These are phyloP conservation scores for Wiebesia pumilae DNA, from an alignment of 1,140 invertebrate genomes.

Conservation along the genomic window DNA sequence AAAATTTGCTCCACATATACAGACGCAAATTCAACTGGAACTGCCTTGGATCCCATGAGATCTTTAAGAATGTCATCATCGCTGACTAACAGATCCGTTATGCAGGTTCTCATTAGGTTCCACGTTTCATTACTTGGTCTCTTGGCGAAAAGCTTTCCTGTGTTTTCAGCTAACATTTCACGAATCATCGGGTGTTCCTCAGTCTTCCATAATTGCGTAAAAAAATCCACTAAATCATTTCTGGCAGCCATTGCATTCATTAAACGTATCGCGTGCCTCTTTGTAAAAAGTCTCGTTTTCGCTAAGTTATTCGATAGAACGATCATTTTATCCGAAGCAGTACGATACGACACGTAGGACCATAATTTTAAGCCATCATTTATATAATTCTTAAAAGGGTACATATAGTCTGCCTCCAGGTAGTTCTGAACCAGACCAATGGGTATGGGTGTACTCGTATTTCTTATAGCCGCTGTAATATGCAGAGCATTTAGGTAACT, in stretches of 20 bases:
- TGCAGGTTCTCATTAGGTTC: slow-evolving; percentile 52
- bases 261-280: slow-evolving; percentile 63
- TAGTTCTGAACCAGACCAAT: slow-evolving; percentile 34
- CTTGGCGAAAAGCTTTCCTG: slow-evolving; percentile 50
- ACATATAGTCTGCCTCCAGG: slow-evolving; percentile 25
- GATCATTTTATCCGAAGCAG: slow-evolving; percentile 22
- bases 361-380: slow-evolving; percentile 47
- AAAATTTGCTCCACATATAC: slow-evolving; percentile 53
- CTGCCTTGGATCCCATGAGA: slow-evolving; percentile 1
- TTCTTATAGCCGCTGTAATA: slow-evolving; percentile 26
- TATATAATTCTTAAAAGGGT: slow-evolving; percentile 43
- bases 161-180: slow-evolving; percentile 53
- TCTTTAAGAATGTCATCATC: slow-evolving; percentile 50
- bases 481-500: slow-evolving; percentile 18
- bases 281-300: slow-evolving; percentile 55
- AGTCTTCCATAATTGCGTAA: slow-evolving; percentile 49
- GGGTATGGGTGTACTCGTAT: slow-evolving; percentile 3
- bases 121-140: slow-evolving; percentile 54
- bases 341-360: slow-evolving; percentile 55
- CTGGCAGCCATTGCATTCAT: slow-evolving; percentile 52
- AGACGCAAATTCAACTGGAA: slow-evolving; percentile 58
- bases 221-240: slow-evolving; percentile 48
- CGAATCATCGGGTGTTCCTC: slow-evolving; percentile 62
- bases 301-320: slow-evolving; percentile 53
- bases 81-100: slow-evolving; percentile 47